A percentile compares a stretch with the other conserved stretches of the same genome.
These are phyloP conservation scores for Hermaeophaga mercurialis DNA, from an alignment of 2,888 invertebrate genomes.

Conservation along the genomic window DNA sequence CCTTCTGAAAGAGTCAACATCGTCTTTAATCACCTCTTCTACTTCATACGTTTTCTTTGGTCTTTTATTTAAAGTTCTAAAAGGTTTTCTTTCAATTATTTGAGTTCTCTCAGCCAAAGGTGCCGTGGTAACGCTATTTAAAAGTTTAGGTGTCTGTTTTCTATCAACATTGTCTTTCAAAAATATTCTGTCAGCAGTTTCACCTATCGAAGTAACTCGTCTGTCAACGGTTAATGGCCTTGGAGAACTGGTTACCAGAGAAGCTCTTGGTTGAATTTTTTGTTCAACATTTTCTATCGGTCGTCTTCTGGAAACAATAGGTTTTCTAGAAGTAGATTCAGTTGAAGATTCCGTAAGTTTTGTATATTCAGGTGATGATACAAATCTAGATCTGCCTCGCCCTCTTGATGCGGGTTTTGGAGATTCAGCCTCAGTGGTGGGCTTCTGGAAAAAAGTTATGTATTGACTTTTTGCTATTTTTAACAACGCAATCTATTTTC, in stretches of 20 bases:
- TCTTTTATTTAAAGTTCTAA: constrained; percentile 13
- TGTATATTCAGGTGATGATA: constrained; percentile 47
- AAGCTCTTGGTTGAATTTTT: constrained; percentile 29
- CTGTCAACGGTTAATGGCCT: not conserved
- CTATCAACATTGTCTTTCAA: constrained; percentile 8
- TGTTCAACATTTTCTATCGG: constrained; percentile 37
- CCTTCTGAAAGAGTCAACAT: constrained; percentile 44
- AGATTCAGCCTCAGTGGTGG: constrained; percentile 39
- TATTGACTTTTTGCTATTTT: too few species aligned
- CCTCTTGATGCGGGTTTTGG: constrained; percentile 43
- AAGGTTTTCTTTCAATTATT: constrained; percentile 11
- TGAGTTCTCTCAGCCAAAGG: constrained; percentile 1
- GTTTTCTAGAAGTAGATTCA: constrained; percentile 33
- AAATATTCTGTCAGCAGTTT: constrained; percentile 20
- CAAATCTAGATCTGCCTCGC: constrained; percentile 53
- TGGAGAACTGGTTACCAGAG: not conserved
- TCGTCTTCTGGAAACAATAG: constrained; percentile 40
- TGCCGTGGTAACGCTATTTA: constrained; percentile 11
- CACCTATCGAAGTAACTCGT: not conserved
- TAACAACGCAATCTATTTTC: too few species aligned
- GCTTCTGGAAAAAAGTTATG: too few species aligned
- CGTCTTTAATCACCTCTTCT: constrained; percentile 53
- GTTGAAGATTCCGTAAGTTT: constrained; percentile 34
- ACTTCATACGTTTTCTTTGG: constrained; percentile 49
- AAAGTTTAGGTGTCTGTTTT: constrained; percentile 10